A percentile compares a stretch with the other conserved stretches of the same genome.
Evolutionary conservation across 53 echinoderm and acorn worm genomes (phyloP).

Genomic region (Temnopleurus reevesii): DNA sequence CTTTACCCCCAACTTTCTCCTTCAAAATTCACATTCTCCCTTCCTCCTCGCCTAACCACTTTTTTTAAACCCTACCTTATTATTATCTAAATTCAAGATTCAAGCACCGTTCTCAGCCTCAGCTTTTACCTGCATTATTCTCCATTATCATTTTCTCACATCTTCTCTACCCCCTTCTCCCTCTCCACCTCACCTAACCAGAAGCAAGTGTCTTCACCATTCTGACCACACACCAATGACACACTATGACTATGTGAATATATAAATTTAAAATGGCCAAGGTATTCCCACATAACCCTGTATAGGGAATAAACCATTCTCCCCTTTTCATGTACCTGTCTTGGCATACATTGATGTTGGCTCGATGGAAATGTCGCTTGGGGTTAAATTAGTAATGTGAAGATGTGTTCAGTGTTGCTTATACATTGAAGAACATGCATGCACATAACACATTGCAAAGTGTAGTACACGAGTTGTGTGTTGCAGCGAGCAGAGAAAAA

Average conservation of each 20-base stretch:
- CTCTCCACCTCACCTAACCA: not conserved
- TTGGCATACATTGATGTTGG: not conserved
- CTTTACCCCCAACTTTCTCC: too few species aligned
- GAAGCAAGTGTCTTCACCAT: not conserved
- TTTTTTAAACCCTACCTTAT: too few species aligned
- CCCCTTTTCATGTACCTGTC: not conserved
- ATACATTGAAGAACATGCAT: not conserved
- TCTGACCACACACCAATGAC: not conserved
- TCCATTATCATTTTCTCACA: not conserved
- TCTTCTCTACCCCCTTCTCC: not conserved
- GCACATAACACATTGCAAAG: not conserved
- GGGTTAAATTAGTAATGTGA: not conserved
- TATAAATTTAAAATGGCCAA: constrained; percentile 2
- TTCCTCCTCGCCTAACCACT: too few species aligned
- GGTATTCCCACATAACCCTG: not conserved
- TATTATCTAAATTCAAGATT: too few species aligned
- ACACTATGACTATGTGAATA: constrained; percentile 35
- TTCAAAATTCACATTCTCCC: too few species aligned
- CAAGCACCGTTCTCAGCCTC: too few species aligned
- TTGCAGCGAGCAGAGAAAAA: not conserved
- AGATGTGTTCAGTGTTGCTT: not conserved
- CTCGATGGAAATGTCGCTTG: too few species aligned
- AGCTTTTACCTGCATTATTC: not conserved
- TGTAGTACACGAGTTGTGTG: not conserved
- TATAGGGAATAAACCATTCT: not conserved